phyloP scores from a whole-genome alignment of 1,140 invertebrate species.

The Mamestra configurata region DNA sequence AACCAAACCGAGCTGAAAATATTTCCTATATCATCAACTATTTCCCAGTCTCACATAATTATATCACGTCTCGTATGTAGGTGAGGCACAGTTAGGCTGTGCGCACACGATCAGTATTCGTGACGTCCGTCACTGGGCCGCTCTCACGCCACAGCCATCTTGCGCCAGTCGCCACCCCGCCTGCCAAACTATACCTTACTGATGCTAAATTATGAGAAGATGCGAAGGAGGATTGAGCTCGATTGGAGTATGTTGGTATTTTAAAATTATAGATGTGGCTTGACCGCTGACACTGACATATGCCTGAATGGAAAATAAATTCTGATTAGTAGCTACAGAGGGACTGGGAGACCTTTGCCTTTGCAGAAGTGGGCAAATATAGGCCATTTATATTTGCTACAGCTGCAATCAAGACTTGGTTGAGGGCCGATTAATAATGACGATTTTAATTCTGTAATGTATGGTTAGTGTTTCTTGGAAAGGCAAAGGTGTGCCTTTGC shows the following conservation, averaged over 20 bases:
- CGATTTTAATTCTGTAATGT: neutral
- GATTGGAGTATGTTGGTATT: neutral
- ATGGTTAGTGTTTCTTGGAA: neutral
- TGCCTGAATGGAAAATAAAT: too few species aligned
- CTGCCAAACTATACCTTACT: conserved; percentile 32
- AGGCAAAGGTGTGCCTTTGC: neutral
- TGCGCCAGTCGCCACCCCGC: neutral
- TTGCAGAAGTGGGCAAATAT: too few species aligned
- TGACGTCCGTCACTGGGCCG: conserved; percentile 58
- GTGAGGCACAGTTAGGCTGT: conserved; percentile 50
- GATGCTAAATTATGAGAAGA: conserved; percentile 10
- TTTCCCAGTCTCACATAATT: conserved; percentile 54
- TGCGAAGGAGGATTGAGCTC: neutral
- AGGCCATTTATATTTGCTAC: too few species aligned
- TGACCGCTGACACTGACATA: too few species aligned
- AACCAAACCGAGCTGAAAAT: neutral
- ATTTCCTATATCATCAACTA: conserved; percentile 14
- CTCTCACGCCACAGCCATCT: conserved; percentile 51
- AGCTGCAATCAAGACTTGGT: too few species aligned
- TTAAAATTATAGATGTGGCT: neutral
- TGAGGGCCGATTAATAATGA: neutral
- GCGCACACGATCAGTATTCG: conserved; percentile 53
- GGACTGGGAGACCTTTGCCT: neutral
- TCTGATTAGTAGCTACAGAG: neutral
- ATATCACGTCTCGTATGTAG: conserved; percentile 56